Conservation (phyloP, 2,888 invertebrate species). For the Orthosia cruda region DNA sequence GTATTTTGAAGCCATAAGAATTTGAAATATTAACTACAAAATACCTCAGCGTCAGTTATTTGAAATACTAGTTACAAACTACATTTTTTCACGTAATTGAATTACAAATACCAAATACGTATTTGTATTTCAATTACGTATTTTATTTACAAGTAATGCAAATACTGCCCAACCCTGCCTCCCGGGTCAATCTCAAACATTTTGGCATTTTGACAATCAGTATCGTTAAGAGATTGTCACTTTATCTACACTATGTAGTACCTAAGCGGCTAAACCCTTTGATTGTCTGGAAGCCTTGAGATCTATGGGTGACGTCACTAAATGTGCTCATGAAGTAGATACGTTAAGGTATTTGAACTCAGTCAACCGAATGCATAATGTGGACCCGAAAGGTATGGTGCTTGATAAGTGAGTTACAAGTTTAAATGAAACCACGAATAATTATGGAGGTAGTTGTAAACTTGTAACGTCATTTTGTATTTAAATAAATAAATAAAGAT, state of each 20-base stretch:
- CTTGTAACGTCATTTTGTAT: neutral
- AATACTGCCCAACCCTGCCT: conserved; percentile 8
- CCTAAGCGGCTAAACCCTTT: neutral
- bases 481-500: too few species aligned
- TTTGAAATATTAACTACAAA: too few species aligned
- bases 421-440: conserved; percentile 45
- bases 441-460: conserved; percentile 36
- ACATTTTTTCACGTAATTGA: too few species aligned
- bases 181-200: too few species aligned
- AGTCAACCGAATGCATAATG: conserved; percentile 32
- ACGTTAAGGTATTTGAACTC: conserved; percentile 25
- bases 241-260: too few species aligned
- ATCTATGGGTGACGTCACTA: conserved; percentile 6
- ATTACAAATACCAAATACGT: conserved; percentile 1
- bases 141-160: conserved; percentile 70
- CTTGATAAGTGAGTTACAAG: conserved; percentile 42
- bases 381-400: conserved; percentile 15
- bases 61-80: too few species aligned
- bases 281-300: neutral
- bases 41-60: too few species aligned
- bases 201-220: too few species aligned
- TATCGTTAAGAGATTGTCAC: too few species aligned
- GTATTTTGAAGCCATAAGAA: too few species aligned
- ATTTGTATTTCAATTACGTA: conserved; percentile 72
- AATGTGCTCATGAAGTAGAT: conserved; percentile 3